Evolutionary conservation across 2,888 invertebrate species (phyloP).

Genomic region (Lucinisca nassula): DNA sequence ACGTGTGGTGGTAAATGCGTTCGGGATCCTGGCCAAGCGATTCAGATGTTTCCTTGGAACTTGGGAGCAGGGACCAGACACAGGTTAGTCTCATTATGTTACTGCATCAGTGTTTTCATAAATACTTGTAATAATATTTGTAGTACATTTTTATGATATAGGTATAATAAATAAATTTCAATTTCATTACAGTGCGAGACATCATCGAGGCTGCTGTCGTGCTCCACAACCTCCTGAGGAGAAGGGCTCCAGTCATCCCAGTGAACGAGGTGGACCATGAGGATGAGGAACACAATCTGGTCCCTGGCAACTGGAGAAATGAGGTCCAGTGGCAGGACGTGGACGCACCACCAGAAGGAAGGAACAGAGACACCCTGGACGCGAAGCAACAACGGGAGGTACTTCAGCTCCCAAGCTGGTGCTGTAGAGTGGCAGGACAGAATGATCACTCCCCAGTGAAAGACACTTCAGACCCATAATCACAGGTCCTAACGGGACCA

Average conservation of each 20-base stretch:
- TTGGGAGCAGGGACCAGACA: constrained; percentile 21
- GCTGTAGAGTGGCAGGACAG: constrained; percentile 53
- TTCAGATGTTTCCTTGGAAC: constrained; percentile 33
- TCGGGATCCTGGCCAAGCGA: constrained; percentile 14
- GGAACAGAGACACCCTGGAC: constrained; percentile 39
- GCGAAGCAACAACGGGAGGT: constrained; percentile 51
- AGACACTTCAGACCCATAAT: not conserved
- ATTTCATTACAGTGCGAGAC: constrained; percentile 26
- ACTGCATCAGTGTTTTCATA: too few relatives aligned
- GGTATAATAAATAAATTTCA: not conserved
- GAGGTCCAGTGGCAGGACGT: constrained; percentile 43
- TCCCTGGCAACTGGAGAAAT: constrained; percentile 48
- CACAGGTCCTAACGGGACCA: not conserved
- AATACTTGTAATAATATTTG: too few relatives aligned
- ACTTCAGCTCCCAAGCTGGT: constrained; percentile 40
- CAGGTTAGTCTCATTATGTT: too few relatives aligned
- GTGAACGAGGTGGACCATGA: constrained; percentile 50
- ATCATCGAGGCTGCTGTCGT: constrained; percentile 43
- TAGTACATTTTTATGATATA: not conserved
- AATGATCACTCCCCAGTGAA: constrained; percentile 31
- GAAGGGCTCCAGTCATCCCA: constrained; percentile 38
- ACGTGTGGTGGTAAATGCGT: constrained; percentile 11
- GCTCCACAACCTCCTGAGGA: constrained; percentile 55
- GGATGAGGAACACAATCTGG: constrained; percentile 37
- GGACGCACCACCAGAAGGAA: constrained; percentile 19